Base-by-base conservation (phyloP, 2,113 vertebrate species). In the Serilophus lunatus region DNA sequence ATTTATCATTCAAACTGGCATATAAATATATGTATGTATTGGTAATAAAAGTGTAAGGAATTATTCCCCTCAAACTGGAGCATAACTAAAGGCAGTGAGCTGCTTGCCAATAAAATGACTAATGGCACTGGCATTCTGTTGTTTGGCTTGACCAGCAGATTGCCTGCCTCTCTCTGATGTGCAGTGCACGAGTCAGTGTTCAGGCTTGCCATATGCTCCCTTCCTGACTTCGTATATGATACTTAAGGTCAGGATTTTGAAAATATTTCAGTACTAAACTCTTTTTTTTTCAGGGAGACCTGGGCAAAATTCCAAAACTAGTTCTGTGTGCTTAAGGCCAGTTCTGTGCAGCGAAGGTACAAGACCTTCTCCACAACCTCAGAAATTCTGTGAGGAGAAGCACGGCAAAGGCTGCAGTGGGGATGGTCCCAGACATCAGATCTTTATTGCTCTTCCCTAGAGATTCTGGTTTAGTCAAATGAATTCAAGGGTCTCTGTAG, bases 381-480 rank as follows among this genome's bases (percentile, higher is more conserved):
- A 64, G 70, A 24, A 85, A 20, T 60, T 35, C 60, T 64, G 4
- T 68, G 47, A 78, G 38, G 28, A 50, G 65, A 29, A 79, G 26
- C 13, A 6, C 3, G 0, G 61, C 23, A 3, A 44, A 56, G 56
- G 12, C 26, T 53, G 28, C 3, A 3, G 0, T 51, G 33, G 31
- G n/a, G 2, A 15, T 70, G 10, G 59, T 65, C 15, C 45, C 64
- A 44, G 13, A 7, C 70, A 17, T 44, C n/a, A 57, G 23, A 44
- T 61, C 56, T 38, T 82, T 61, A 28, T 16, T 61, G 31, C 28
- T 86, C 7, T 82, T 91, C 45, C 40, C n/a, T 75, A 24, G 7
- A 56, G 51, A 54, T 56, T 79, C 29, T 47, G 9, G 5, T 78
- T 51, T 36, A 50, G 20, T 75, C 12, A 28, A 19, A 29, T 51